Evolutionary conservation across 2,797 vertebrate genomes (phyloP).

Genomic region (Pangasius krempfi): DNA sequence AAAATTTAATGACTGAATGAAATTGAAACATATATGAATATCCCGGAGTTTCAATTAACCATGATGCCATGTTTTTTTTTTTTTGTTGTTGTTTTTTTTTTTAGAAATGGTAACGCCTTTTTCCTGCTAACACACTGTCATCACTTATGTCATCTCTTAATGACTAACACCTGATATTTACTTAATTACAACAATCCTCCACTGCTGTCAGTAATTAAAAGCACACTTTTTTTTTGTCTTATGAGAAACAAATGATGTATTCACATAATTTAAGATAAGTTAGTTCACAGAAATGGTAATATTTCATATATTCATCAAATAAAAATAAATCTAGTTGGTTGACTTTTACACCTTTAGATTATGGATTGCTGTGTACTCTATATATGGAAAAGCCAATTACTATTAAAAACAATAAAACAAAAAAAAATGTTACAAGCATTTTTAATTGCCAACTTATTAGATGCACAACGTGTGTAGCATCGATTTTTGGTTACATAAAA

Average conservation of each 20-base stretch:
- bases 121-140: constrained; percentile 12
- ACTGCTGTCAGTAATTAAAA: constrained; percentile 21
- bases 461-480: background rate
- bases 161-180: constrained; percentile 50
- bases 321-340: background rate
- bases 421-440: background rate
- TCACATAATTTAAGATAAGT: background rate
- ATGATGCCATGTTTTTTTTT: background rate
- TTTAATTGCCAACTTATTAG: background rate
- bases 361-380: too few species aligned
- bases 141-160: constrained; percentile 20
- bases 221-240: background rate
- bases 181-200: constrained; percentile 45
- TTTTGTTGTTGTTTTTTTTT: background rate
- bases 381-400: background rate
- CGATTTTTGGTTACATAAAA: background rate
- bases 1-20: background rate
- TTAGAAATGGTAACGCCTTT: background rate
- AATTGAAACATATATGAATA: background rate
- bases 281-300: background rate
- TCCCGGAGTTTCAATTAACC: background rate
- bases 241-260: background rate
- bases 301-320: background rate
- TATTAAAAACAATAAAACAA: background rate
- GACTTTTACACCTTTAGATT: background rate